Evolutionary conservation across 2,888 invertebrate genomes (phyloP).

Genomic region (Nemoura dubitans): DNA sequence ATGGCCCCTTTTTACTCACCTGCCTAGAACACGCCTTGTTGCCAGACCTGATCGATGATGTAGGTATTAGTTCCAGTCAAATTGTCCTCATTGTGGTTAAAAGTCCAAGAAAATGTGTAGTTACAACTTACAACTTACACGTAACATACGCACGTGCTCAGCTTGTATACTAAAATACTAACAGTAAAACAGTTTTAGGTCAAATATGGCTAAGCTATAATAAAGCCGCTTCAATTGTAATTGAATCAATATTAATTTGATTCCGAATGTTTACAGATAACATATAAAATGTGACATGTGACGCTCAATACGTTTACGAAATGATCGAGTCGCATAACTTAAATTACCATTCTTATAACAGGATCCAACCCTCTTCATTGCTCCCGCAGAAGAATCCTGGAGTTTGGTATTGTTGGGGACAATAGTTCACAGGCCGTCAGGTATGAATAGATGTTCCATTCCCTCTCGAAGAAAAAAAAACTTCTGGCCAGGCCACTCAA

Average conservation of each 20-base stretch:
- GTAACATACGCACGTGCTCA: no score
- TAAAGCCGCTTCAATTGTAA: no score
- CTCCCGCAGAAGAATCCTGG: background rate
- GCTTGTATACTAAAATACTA: no score
- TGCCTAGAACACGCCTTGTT: constrained; percentile 15
- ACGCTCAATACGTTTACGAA: background rate
- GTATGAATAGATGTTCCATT: background rate
- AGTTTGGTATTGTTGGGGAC: background rate
- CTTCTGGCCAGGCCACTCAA: background rate
- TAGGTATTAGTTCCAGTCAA: background rate
- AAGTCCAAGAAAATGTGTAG: background rate
- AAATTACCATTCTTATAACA: background rate
- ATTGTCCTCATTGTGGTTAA: background rate
- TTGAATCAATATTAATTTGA: no score
- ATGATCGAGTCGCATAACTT: background rate
- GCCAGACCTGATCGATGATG: constrained; percentile 1
- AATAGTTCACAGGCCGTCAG: constrained; percentile 16
- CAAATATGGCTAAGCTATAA: no score
- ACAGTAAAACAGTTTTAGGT: no score
- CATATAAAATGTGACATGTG: background rate
- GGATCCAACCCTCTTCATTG: constrained; percentile 8
- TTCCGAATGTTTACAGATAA: no score
- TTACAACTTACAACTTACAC: no score
- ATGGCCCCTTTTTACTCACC: constrained; percentile 24
- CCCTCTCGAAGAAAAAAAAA: background rate